phyloP scores from a whole-genome alignment of 2,888 invertebrate genomes.

The Drosophila suboccidentalis region DNA sequence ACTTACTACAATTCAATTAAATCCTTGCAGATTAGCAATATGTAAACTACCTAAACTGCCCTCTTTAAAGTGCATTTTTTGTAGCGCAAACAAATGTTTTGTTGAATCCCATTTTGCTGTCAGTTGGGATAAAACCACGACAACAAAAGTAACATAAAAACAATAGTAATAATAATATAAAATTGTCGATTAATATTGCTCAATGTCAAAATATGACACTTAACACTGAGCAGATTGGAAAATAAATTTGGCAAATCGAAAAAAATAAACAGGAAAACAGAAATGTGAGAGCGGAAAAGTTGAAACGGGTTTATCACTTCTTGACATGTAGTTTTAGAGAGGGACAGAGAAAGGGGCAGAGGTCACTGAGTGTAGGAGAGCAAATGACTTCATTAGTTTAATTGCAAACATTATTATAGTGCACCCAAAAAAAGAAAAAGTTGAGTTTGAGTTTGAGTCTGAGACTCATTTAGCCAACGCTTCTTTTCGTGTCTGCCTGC shows the following conservation, averaged over 20 bases:
- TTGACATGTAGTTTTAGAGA: not conserved
- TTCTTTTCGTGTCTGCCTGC: conserved; percentile 27
- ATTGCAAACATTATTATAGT: conserved; percentile 74
- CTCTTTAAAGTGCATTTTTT: conserved; percentile 17
- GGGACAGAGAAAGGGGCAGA: not conserved
- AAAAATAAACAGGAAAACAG: conserved; percentile 9
- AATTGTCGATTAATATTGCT: conserved; percentile 67
- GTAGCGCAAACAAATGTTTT: conserved; percentile 13
- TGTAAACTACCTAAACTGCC: not conserved
- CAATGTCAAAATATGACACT: conserved; percentile 72
- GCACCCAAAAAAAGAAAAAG: conserved; percentile 30
- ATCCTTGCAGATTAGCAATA: not conserved
- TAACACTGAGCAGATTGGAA: conserved; percentile 57
- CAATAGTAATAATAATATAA: not conserved
- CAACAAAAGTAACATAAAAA: conserved; percentile 23
- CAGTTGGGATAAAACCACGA: conserved; percentile 16
- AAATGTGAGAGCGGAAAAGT: conserved; percentile 27
- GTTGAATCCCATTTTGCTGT: conserved; percentile 15
- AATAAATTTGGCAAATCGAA: conserved; percentile 27
- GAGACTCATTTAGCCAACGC: conserved; percentile 51
- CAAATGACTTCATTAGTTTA: conserved; percentile 81
- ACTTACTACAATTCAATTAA: too few species aligned
- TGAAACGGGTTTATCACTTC: conserved; percentile 33
- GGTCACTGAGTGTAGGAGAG: conserved; percentile 26
- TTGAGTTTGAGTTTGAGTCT: conserved; percentile 46